Conservation (phyloP, 1,140 invertebrate species). For the Cepaea nemoralis region DNA sequence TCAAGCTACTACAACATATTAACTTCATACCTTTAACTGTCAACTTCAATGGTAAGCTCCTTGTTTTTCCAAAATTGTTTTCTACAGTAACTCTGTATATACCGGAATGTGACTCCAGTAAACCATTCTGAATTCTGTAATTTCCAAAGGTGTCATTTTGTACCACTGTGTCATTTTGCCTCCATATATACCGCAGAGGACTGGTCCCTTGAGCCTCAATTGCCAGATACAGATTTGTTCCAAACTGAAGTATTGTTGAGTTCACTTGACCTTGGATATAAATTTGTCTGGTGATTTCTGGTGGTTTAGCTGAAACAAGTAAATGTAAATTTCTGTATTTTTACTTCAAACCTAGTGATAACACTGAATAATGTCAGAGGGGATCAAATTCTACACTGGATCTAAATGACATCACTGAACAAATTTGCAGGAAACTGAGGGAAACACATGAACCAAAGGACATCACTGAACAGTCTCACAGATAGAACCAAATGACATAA, state of each 20-base stretch:
- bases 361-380: too few species aligned
- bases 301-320: background rate
- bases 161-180: slow-evolving; percentile 16
- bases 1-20: too few species aligned
- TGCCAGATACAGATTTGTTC: background rate
- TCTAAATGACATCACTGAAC: too few species aligned
- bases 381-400: too few species aligned
- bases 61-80: slow-evolving; percentile 17
- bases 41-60: slow-evolving; percentile 20
- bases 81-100: slow-evolving; percentile 3
- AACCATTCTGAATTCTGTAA: background rate
- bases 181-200: slow-evolving; percentile 12
- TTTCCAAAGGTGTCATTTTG: background rate
- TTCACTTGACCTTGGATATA: background rate
- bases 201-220: background rate
- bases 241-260: background rate
- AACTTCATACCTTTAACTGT: slow-evolving; percentile 16
- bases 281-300: slow-evolving; percentile 14
- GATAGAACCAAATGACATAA: too few species aligned
- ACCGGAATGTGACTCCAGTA: background rate
- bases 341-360: too few species aligned
- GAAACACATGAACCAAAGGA: too few species aligned
- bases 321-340: too few species aligned
- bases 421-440: too few species aligned
- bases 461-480: too few species aligned